Evolutionary conservation across 2,797 vertebrate species (phyloP).

Genomic region (Macroramphosus scolopax): DNA sequence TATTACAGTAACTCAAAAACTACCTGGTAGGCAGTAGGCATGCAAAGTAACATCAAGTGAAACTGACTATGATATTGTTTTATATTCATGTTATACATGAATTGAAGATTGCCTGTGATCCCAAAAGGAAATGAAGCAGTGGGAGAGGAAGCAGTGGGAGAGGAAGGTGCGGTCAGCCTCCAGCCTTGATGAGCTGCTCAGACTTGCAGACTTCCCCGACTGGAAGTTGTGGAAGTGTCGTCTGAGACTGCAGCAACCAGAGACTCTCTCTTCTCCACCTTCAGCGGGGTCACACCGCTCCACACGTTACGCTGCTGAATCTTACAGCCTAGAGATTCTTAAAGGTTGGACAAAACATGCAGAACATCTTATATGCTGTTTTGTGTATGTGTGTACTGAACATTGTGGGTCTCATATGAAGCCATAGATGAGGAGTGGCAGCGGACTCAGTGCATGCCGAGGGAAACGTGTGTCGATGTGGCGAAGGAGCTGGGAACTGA

Average conservation of each 20-base stretch:
- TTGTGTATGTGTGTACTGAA: background rate
- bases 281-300: constrained; percentile 85
- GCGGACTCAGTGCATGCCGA: constrained; percentile 91
- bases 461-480: constrained; percentile 93
- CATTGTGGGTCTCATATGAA: constrained; percentile 24
- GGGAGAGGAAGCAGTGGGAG: no score
- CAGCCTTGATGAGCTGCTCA: constrained; percentile 90
- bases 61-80: no score
- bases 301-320: constrained; percentile 90
- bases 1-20: no score
- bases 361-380: background rate
- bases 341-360: constrained; percentile 74
- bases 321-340: constrained; percentile 90
- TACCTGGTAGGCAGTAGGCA: no score
- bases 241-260: constrained; percentile 82
- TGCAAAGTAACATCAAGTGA: no score
- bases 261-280: constrained; percentile 49
- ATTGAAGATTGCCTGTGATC: no score
- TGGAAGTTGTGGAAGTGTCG: constrained; percentile 96
- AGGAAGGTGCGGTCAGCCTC: constrained; percentile 86
- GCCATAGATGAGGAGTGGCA: constrained; percentile 98
- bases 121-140: constrained; percentile 67
- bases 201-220: constrained; percentile 88
- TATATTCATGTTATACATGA: no score
- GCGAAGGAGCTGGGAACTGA: constrained; percentile 89